Conservation (phyloP, 2,888 invertebrate genomes). For the Drosophila affinis region DNA sequence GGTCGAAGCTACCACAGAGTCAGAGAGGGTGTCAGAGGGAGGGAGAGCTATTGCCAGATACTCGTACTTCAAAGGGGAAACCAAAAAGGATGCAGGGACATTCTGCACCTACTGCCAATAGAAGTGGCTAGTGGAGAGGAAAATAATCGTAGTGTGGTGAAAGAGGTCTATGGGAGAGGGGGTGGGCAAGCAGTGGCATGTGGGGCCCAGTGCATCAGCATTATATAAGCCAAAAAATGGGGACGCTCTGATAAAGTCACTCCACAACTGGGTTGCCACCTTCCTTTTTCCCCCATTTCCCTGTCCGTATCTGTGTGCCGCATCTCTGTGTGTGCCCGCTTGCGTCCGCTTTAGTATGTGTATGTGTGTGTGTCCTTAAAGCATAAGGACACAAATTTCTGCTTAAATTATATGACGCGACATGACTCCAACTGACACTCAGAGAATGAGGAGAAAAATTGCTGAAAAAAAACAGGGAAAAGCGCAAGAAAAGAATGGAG, state of each 20-base stretch:
- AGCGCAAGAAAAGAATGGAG: background rate
- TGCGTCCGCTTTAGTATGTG: background rate
- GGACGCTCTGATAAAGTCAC: constrained; percentile 73
- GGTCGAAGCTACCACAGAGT: constrained; percentile 49
- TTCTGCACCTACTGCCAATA: constrained; percentile 56
- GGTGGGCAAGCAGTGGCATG: background rate
- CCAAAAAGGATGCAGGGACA: constrained; percentile 47
- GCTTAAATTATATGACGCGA: constrained; percentile 43
- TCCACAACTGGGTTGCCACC: constrained; percentile 59
- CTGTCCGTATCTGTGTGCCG: background rate
- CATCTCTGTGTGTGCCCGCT: background rate
- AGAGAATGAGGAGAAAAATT: constrained; percentile 1
- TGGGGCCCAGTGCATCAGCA: constrained; percentile 24
- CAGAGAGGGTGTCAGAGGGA: too few relatives aligned
- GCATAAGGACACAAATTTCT: constrained; percentile 50
- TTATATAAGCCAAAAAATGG: constrained; percentile 44
- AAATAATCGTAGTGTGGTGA: constrained; percentile 2
- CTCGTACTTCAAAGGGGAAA: constrained; percentile 76
- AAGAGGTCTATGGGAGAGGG: background rate
- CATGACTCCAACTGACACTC: constrained; percentile 20
- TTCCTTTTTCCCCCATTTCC: background rate
- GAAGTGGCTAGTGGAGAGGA: constrained; percentile 18
- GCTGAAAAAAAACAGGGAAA: background rate
- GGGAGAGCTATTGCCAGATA: background rate
- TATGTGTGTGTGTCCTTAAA: constrained; percentile 22